Evolutionary conservation across 2,797 vertebrate species (phyloP), one percentile per base, ranked within the genome.

Genomic region (Onychomys torridus): DNA sequence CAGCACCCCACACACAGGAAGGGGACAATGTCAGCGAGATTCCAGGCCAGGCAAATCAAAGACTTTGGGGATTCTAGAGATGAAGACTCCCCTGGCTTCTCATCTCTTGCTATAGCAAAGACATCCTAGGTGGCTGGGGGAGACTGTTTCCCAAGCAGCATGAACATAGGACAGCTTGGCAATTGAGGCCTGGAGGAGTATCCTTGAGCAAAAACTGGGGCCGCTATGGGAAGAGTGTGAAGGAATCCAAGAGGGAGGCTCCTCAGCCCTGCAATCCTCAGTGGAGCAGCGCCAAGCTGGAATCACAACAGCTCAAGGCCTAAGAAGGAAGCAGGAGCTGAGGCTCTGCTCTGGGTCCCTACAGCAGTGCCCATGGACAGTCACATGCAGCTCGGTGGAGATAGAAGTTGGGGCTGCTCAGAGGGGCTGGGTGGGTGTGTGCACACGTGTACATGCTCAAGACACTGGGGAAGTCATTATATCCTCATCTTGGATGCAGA

Each of bases 381-480:
- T 67, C 78, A 78, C 77, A 2, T 25, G 77, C 69, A 37, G 79
- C 57, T 78, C 46, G 16, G 67, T 59, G 78, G 76, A 93, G 90
- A 61, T 55, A 29, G 88, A 12, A 32, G 2, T 4, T 40, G 27
- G 27, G 14, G 67, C 76, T 67, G 29, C 77, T 73, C 11, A 2
- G 1, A 8, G 49, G 69, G 27, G 43, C 69, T 86, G 61, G 19
- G 55, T 10, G 8, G 34, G 43, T 46, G 43, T 23, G 40, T 9
- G 49, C 10, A 17, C 10, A 17, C 6, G 17, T 55, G 34, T 40
- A 5, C 0, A 57, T 21, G 27, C 3, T 16, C 34, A 37, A 69
- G 89, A 78, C 89, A 75, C 94, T 21, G n/a, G 89, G 82, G 82
- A 96, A 77, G 97, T 96, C 96, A 92, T 92, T 89, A 86, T 49